A percentile compares a stretch with the other conserved stretches of the same genome.
Conservation (phyloP, 2,797 vertebrate genomes). For the Xerus rutilus region DNA sequence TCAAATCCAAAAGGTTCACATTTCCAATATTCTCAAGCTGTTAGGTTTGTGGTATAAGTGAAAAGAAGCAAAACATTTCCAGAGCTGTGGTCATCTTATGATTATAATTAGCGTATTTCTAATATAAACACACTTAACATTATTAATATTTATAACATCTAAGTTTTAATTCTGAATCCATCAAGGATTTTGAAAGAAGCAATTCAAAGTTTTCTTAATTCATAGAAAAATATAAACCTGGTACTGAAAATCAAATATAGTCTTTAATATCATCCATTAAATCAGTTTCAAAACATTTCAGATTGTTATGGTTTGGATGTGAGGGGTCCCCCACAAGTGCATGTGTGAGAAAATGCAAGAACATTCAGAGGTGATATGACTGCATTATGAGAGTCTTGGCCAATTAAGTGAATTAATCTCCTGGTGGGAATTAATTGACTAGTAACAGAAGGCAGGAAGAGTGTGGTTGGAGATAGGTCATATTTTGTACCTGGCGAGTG, state of each 20-base stretch:
- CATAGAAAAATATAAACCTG: not conserved
- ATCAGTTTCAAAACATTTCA: not conserved
- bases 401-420: too few species aligned
- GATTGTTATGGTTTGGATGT: too few species aligned
- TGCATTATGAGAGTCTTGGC: too few species aligned
- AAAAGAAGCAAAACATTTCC: slow-evolving; percentile 21
- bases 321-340: too few species aligned
- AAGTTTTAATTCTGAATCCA: slow-evolving; percentile 56
- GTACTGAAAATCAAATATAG: not conserved
- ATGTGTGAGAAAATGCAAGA: too few species aligned
- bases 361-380: too few species aligned
- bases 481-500: too few species aligned
- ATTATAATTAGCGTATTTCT: not conserved
- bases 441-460: too few species aligned
- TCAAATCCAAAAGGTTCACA: not conserved
- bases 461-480: too few species aligned
- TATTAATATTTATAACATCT: slow-evolving; percentile 26
- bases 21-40: not conserved
- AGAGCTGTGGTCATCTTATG: not conserved
- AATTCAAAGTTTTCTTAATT: not conserved
- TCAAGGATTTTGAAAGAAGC: slow-evolving; percentile 8
- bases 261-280: not conserved
- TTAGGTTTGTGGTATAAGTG: not conserved
- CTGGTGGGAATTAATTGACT: too few species aligned
- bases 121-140: not conserved